Conservation (phyloP, 2,113 vertebrate species). For the Orientallactaga bullata region DNA sequence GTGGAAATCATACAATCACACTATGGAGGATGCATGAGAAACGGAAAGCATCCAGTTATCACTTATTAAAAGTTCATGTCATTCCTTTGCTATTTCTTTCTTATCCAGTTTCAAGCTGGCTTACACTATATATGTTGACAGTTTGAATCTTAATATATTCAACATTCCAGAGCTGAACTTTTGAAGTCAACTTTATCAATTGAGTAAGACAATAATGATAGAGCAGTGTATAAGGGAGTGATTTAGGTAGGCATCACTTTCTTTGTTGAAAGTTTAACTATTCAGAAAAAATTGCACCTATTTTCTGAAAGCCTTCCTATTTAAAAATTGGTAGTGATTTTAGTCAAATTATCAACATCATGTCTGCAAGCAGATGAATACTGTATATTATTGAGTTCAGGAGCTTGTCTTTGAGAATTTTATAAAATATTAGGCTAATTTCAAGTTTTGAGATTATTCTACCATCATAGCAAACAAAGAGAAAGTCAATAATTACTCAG, state of each 20-base stretch:
- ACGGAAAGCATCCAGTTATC: not conserved
- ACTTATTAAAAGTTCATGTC: not conserved
- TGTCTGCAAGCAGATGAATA: not conserved
- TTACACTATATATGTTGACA: not conserved
- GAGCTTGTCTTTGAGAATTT: not conserved
- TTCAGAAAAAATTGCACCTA: not conserved
- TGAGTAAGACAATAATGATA: not conserved
- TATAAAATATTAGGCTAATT: constrained; percentile 2
- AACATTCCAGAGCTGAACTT: not conserved
- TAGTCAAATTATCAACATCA: not conserved
- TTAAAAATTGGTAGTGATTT: not conserved
- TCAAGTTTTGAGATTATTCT: not conserved
- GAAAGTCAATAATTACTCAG: not conserved
- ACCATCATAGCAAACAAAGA: not conserved
- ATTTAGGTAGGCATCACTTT: not conserved
- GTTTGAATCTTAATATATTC: not conserved
- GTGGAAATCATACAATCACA: not conserved
- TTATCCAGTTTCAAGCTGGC: not conserved
- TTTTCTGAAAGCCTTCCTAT: not conserved
- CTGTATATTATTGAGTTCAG: no score
- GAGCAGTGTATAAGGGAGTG: not conserved
- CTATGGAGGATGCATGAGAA: not conserved
- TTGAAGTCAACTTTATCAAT: not conserved
- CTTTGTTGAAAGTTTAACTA: constrained; percentile 27
- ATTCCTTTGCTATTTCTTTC: not conserved